A percentile compares a stretch with the other conserved stretches of the same genome.
phyloP scores from a whole-genome alignment of 1,140 invertebrate genomes.

The Heliconius himera region DNA sequence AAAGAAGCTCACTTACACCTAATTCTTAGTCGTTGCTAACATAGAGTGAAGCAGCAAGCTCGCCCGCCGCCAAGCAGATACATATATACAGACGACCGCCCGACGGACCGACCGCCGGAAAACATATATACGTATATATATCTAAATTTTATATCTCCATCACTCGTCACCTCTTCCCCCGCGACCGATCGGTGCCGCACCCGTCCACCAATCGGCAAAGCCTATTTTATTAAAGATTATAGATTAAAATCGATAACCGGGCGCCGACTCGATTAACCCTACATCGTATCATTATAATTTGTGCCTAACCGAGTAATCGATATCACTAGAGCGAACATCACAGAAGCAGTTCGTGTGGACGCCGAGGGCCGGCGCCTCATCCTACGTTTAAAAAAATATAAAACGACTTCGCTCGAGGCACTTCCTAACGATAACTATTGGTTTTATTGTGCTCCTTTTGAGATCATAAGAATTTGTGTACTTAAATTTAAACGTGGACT shows the following conservation, averaged over 20 bases:
- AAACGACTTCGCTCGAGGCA: slow-evolving; percentile 71
- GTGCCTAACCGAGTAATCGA: slow-evolving; percentile 59
- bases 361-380: slow-evolving; percentile 56
- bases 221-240: neutral
- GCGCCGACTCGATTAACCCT: slow-evolving; percentile 20
- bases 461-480: slow-evolving; percentile 55
- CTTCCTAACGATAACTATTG: slow-evolving; percentile 62
- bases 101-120: neutral
- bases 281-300: slow-evolving; percentile 54
- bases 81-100: slow-evolving; percentile 62
- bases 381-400: slow-evolving; percentile 75
- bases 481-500: slow-evolving; percentile 51
- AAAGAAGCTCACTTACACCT: slow-evolving; percentile 76
- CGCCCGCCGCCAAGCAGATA: slow-evolving; percentile 64
- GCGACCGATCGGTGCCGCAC: slow-evolving; percentile 17
- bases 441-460: slow-evolving; percentile 51
- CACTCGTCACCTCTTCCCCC: slow-evolving; percentile 22
- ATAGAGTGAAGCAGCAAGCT: slow-evolving; percentile 67
- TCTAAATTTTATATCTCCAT: slow-evolving; percentile 57
- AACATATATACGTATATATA: slow-evolving; percentile 36
- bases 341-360: slow-evolving; percentile 75
- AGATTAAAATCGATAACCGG: slow-evolving; percentile 18
- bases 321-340: slow-evolving; percentile 76
- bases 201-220: slow-evolving; percentile 15
- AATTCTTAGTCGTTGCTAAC: slow-evolving; percentile 67